Base-by-base conservation (phyloP, 2,113 vertebrate genomes). In the Cyprinodon tularosa region DNA sequence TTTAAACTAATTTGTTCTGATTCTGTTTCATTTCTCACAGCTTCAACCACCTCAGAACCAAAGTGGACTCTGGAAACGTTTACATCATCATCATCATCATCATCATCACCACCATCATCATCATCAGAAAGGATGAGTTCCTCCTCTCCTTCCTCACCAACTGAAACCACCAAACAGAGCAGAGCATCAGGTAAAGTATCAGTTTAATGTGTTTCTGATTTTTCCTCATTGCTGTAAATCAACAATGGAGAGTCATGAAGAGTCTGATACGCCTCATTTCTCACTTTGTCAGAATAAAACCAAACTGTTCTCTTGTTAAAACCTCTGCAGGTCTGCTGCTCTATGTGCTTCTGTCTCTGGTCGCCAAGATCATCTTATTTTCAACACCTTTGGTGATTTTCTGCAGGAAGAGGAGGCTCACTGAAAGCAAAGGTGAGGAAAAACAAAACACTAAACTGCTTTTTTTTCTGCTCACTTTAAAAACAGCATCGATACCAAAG, bases 341-440 rank as follows among this genome's bases (percentile, higher is more conserved):
- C 42, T 70, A 11, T 14, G 22, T 69, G 63, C 2, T 42, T 15
- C 37, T 77, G 64, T 2, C 10, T 66, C 66, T 87, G 36, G 4
- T 37, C 47, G 0, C 66, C 37, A 0, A 61, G 22, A 0, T 77
- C 37, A 0, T 62, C 65, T 0, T 38, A 1, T 42, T 71, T 4
- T 71, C 44, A 5, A 29, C 8, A 0, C 2, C 71, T 53, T 12
- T 76, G 71, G 37, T 81, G 62, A 61, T 83, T 2, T 64, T 68
- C 74, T 71, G 11, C 12, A 76, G 60, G 71, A 82, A 60, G 71
- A 83, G 0, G 9, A 84, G 15, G 3, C 2, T 2, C 37, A 10
- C 0, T 0, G 44, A 22, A 67, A 20, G 15, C 2, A 67, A 60
- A 67, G 80, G 83, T 88, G 36, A 74, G 72, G 29, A 29, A 29